These are phyloP conservation scores for Brachirus orientalis DNA, from an alignment of 2,113 vertebrate species.

Conservation along the genomic window DNA sequence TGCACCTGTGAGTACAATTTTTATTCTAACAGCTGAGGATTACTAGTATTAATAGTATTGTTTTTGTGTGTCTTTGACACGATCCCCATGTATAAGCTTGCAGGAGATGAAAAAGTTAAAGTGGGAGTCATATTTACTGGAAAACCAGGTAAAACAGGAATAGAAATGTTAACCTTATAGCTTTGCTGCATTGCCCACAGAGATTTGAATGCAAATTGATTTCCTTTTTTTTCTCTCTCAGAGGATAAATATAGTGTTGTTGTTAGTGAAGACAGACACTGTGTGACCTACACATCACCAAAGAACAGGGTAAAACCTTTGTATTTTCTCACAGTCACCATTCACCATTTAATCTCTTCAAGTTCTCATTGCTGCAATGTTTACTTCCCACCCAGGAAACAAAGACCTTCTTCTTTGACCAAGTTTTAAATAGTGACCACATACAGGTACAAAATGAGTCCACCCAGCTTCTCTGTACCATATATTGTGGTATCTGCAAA, in stretches of 20 bases:
- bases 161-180: neutral
- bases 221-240: neutral
- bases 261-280: slow-evolving; percentile 47
- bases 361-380: neutral
- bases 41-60: neutral
- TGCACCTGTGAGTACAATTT: slow-evolving; percentile 61
- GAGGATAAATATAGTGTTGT: slow-evolving; percentile 25
- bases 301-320: slow-evolving; percentile 55
- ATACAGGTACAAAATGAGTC: slow-evolving; percentile 56
- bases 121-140: slow-evolving; percentile 60
- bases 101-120: slow-evolving; percentile 42
- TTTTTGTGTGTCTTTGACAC: neutral
- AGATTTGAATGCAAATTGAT: neutral
- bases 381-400: slow-evolving; percentile 41
- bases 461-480: neutral
- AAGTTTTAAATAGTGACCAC: slow-evolving; percentile 52
- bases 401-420: slow-evolving; percentile 67
- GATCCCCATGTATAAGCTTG: slow-evolving; percentile 23
- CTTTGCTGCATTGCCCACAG: neutral
- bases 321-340: neutral
- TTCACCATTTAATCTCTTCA: neutral
- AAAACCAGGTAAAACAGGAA: slow-evolving; percentile 44
- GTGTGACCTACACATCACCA: slow-evolving; percentile 53
- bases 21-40: neutral
- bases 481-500: neutral